Percentiles rank a stretch among this genome's conserved stretches.
Evolutionary conservation across 2,888 invertebrate species (phyloP).

Genomic region (Leucophenga montana): DNA sequence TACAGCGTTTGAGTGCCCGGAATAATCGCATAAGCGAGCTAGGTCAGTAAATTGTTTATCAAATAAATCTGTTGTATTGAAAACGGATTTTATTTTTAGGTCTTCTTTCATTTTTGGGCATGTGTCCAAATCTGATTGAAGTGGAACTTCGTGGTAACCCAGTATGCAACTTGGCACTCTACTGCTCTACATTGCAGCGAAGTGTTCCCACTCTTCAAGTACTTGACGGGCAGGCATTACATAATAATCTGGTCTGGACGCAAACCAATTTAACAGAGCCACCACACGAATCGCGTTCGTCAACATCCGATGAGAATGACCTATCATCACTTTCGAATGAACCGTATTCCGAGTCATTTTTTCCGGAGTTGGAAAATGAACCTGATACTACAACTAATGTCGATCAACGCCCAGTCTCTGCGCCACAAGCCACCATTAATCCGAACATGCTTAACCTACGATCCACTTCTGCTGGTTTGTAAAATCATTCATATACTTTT

Average conservation of each 20-base stretch:
- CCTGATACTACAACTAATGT: slow-evolving; percentile 1
- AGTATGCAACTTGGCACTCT: slow-evolving; percentile 66
- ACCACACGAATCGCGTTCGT: slow-evolving; percentile 4
- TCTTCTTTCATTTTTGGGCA: slow-evolving; percentile 68
- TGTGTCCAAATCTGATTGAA: slow-evolving; percentile 75
- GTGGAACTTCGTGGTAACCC: slow-evolving; percentile 75
- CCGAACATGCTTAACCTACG: slow-evolving; percentile 24
- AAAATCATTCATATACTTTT: neutral
- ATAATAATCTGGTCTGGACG: neutral
- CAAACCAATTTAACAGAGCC: neutral
- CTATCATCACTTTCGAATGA: slow-evolving; percentile 55
- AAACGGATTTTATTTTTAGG: too few relatives aligned
- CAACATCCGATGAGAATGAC: slow-evolving; percentile 30
- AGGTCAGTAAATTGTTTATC: slow-evolving; percentile 34
- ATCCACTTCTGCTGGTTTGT: slow-evolving; percentile 35
- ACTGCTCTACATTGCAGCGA: slow-evolving; percentile 68
- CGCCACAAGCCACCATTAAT: slow-evolving; percentile 37
- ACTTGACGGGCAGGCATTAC: slow-evolving; percentile 71
- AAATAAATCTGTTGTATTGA: too few relatives aligned
- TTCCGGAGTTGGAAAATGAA: slow-evolving; percentile 14
- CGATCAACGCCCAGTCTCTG: slow-evolving; percentile 49
- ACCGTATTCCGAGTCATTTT: slow-evolving; percentile 39
- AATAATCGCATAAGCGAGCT: slow-evolving; percentile 70
- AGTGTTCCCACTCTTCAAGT: slow-evolving; percentile 70
- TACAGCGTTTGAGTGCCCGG: slow-evolving; percentile 73